Percentiles rank a stretch among this genome's conserved stretches.
Conservation (phyloP, 1,140 invertebrate genomes). For the Drosophila navojoa region DNA sequence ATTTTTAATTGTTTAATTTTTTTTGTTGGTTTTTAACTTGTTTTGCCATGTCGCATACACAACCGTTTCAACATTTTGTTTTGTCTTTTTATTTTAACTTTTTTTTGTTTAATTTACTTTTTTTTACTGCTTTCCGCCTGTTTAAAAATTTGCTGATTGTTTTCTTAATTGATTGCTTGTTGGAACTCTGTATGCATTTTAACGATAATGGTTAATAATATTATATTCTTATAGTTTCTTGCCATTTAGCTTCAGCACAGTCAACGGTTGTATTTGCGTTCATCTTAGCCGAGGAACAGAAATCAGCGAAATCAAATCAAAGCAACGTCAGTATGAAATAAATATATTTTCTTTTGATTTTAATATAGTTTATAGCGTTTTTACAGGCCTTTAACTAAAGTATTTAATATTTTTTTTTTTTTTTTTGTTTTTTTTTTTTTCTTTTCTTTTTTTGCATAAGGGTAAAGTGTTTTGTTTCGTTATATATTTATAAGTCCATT, state of each 20-base stretch:
- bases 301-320: slow-evolving; percentile 2
- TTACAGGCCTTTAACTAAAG: slow-evolving; percentile 54
- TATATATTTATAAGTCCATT: slow-evolving; percentile 79
- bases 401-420: slow-evolving; percentile 34
- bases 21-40: slow-evolving; percentile 17
- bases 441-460: slow-evolving; percentile 32
- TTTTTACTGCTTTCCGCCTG: background rate
- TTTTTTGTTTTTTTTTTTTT: slow-evolving; percentile 16
- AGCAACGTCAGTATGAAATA: background rate
- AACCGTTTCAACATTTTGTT: slow-evolving; percentile 54
- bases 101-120: background rate
- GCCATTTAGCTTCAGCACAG: slow-evolving; percentile 27
- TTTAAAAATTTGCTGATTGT: slow-evolving; percentile 66
- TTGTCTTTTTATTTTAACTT: slow-evolving; percentile 40
- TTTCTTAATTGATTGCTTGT: slow-evolving; percentile 76
- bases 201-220: slow-evolving; percentile 43
- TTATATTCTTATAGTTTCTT: slow-evolving; percentile 3
- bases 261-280: slow-evolving; percentile 45
- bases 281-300: slow-evolving; percentile 16
- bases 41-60: slow-evolving; percentile 44
- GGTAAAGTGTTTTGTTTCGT: slow-evolving; percentile 34
- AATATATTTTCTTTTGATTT: slow-evolving; percentile 24
- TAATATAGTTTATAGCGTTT: slow-evolving; percentile 45
- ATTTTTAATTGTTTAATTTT: slow-evolving; percentile 14
- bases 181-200: slow-evolving; percentile 52